Percentiles rank a stretch among this genome's conserved stretches.
These are phyloP conservation scores for Amblyraja radiata DNA, from an alignment of 2,797 vertebrate species.

Conservation along the genomic window DNA sequence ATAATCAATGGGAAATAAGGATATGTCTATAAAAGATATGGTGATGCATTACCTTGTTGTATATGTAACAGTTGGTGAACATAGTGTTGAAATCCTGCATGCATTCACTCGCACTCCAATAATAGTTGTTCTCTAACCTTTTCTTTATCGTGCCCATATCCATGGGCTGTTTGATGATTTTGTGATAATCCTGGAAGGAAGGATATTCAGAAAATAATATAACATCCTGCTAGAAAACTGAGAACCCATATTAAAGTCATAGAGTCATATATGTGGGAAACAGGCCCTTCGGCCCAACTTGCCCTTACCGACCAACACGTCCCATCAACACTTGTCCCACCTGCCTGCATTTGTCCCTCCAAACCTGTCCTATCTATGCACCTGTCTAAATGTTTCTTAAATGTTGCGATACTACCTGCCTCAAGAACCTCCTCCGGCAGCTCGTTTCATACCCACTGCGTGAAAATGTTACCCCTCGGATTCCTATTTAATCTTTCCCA, in stretches of 20 bases:
- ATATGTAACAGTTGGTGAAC: slow-evolving; percentile 98
- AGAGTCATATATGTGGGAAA: too few species aligned
- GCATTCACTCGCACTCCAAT: slow-evolving; percentile 88
- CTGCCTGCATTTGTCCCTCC: too few species aligned
- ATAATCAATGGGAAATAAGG: accelerated
- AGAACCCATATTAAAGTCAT: neutral
- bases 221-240: neutral
- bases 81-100: slow-evolving; percentile 98
- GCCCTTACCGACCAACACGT: too few species aligned
- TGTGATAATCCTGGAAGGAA: slow-evolving; percentile 80
- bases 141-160: slow-evolving; percentile 97
- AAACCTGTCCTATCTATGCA: too few species aligned
- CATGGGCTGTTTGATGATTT: slow-evolving; percentile 91
- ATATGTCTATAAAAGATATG: neutral
- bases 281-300: too few species aligned
- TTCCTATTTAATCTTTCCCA: too few species aligned
- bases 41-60: slow-evolving; percentile 78
- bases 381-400: too few species aligned
- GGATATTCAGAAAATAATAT: neutral
- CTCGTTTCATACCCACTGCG: too few species aligned
- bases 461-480: too few species aligned
- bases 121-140: slow-evolving; percentile 86
- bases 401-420: too few species aligned
- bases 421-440: too few species aligned
- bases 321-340: too few species aligned